Evolutionary conservation across 2,888 invertebrate species (phyloP).

Genomic region (Cataglyphis cursor): DNA sequence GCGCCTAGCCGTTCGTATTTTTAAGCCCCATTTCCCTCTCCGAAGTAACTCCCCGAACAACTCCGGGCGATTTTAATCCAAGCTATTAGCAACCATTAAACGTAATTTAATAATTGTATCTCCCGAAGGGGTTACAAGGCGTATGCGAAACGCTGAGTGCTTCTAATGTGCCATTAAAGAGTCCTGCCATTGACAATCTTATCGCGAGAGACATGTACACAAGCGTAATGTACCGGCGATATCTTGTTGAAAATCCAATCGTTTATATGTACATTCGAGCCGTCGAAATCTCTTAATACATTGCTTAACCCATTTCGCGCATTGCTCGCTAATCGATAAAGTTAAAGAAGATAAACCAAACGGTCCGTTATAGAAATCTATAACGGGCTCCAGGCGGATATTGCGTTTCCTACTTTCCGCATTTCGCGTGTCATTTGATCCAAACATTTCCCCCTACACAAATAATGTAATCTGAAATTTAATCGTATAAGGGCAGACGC

Average conservation of each 20-base stretch:
- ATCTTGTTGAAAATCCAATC: conserved; percentile 36
- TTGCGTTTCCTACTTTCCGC: conserved; percentile 25
- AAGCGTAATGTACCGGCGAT: neutral
- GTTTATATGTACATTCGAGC: conserved; percentile 21
- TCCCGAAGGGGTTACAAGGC: neutral
- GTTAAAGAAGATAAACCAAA: conserved; percentile 49
- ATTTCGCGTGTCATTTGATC: conserved; percentile 26
- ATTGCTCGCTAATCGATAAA: conserved; percentile 45
- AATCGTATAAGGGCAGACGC: neutral
- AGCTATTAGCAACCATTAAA: conserved; percentile 38
- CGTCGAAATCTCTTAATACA: conserved; percentile 47
- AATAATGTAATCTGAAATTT: conserved; percentile 31
- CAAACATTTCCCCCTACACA: neutral
- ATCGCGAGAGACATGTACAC: neutral
- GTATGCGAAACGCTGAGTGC: conserved; percentile 40
- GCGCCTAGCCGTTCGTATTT: conserved; percentile 39
- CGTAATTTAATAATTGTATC: conserved; percentile 45
- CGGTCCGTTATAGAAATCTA: conserved; percentile 30
- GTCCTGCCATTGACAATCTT: conserved; percentile 23
- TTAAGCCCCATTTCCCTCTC: conserved; percentile 10
- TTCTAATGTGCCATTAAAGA: conserved; percentile 53
- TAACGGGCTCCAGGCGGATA: conserved; percentile 14
- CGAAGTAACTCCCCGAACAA: conserved; percentile 30
- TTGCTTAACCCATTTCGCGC: conserved; percentile 47
- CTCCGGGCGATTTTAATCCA: conserved; percentile 29